Base-by-base conservation (phyloP, 2,888 invertebrate genomes). In the Chromoteleia sp. region DNA sequence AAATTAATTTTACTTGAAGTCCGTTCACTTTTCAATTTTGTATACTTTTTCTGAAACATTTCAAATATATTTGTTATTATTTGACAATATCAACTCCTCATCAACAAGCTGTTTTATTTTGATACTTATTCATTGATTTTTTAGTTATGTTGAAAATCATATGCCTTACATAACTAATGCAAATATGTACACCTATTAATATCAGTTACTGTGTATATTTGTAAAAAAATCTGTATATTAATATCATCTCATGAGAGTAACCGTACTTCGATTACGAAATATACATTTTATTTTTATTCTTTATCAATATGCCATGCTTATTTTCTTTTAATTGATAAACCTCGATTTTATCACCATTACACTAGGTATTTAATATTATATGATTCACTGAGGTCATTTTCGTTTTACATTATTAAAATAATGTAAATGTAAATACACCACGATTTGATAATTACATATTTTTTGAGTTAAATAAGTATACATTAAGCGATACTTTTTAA, bases 151-250 rank as follows among this genome's bases (percentile, higher is more conserved):
- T 39, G 1, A 21, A 45, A 17, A 12, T 65, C 17, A 61, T 43
- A 52, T 45, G 67, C 67, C 68, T 73, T 61, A 59, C 67, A 58
- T 67, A 48, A 33, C 1, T 73, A 71, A 73, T 79, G 79, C 79
- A 79, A 79, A 79, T 79, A 79, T 79, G 73, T 79, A 67, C 39
- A 73, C 78, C 78, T 73, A 73, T 48, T 39, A 48, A 77, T 79
- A 79, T 79, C 79, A 79, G 79, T 67, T 77, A 63, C 10, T 61
- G n/a, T 70, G 77, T 77, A 70, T 56, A 77, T 61, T 77, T 70
- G 68, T 77, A 77, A 70, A 70, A 14, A 58, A 45, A 48, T 48
- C n/a, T 75, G 50, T 65, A 65, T 29, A 65, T 30, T 15, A 39
- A 65, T 56, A 67, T 67, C 65, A 67, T 36, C 50, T 58, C 75